Conservation (phyloP, 2,888 invertebrate genomes). For the Autographa gamma region DNA sequence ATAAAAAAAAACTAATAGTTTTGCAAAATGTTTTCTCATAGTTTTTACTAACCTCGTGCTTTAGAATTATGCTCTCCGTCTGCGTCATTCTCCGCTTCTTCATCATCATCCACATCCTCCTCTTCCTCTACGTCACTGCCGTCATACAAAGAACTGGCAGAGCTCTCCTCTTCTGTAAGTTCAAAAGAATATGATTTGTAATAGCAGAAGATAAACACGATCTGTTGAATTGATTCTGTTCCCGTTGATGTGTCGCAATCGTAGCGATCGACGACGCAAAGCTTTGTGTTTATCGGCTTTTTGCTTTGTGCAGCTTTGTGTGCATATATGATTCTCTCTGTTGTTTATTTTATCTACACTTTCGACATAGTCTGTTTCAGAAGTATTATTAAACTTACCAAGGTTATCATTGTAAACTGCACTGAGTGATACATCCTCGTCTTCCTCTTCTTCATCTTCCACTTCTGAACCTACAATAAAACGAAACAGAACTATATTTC, state of each 20-base stretch:
- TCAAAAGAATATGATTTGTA: neutral
- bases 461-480: slow-evolving; percentile 87
- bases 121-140: slow-evolving; percentile 84
- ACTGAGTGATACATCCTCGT: slow-evolving; percentile 91
- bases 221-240: neutral
- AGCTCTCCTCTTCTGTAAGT: slow-evolving; percentile 83
- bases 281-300: no score
- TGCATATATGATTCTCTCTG: no score
- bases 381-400: slow-evolving; percentile 79
- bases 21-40: no score
- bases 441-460: slow-evolving; percentile 91
- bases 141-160: slow-evolving; percentile 82
- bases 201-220: neutral
- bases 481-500: slow-evolving; percentile 20
- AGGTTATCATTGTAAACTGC: slow-evolving; percentile 91
- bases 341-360: no score
- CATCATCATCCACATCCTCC: slow-evolving; percentile 82
- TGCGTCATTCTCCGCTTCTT: slow-evolving; percentile 83
- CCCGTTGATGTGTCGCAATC: no score
- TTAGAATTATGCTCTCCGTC: slow-evolving; percentile 79
- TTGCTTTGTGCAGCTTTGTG: no score
- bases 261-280: no score
- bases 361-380: neutral
- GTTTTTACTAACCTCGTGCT: slow-evolving; percentile 68
- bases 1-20: neutral